Percentiles rank a stretch among this genome's conserved stretches.
Evolutionary conservation across 2,888 invertebrate species (phyloP).

Genomic region (Alloscopus bannaensis): DNA sequence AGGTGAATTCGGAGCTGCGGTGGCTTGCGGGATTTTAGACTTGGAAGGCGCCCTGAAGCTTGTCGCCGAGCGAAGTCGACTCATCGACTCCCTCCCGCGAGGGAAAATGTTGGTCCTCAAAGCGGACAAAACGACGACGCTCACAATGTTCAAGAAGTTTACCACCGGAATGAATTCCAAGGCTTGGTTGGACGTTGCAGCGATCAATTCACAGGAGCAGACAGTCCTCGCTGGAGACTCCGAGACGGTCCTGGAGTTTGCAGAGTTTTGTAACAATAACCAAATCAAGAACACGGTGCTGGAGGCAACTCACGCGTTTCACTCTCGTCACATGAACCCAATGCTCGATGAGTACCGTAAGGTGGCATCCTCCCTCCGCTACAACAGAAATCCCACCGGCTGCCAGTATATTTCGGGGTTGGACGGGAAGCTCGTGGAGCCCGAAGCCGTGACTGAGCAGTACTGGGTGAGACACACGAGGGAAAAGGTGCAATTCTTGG

Average conservation of each 20-base stretch:
- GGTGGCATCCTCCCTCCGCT: conserved; percentile 14
- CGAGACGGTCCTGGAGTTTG: conserved; percentile 28
- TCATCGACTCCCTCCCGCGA: conserved; percentile 49
- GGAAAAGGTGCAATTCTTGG: conserved; percentile 55
- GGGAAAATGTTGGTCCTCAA: conserved; percentile 57
- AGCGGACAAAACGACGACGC: not conserved
- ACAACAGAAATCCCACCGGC: conserved; percentile 9
- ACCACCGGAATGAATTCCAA: not conserved
- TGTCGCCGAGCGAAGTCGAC: conserved; percentile 41
- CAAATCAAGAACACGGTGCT: conserved; percentile 41
- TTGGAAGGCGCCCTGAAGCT: conserved; percentile 57
- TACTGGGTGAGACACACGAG: conserved; percentile 60
- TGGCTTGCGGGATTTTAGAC: conserved; percentile 49
- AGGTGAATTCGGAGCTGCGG: conserved; percentile 63
- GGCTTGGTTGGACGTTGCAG: conserved; percentile 50
- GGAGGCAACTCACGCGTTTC: conserved; percentile 63
- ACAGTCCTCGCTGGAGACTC: conserved; percentile 39
- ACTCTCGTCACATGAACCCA: conserved; percentile 61
- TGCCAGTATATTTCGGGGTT: conserved; percentile 54
- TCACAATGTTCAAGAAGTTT: conserved; percentile 21
- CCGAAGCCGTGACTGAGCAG: conserved; percentile 24
- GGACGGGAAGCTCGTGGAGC: conserved; percentile 42
- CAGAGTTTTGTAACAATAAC: conserved; percentile 25
- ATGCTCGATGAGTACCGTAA: conserved; percentile 49
- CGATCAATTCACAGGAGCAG: conserved; percentile 48